Conservation (phyloP, 37 sponge, comb jelly and placozoan species). For the Geodia barretti region DNA sequence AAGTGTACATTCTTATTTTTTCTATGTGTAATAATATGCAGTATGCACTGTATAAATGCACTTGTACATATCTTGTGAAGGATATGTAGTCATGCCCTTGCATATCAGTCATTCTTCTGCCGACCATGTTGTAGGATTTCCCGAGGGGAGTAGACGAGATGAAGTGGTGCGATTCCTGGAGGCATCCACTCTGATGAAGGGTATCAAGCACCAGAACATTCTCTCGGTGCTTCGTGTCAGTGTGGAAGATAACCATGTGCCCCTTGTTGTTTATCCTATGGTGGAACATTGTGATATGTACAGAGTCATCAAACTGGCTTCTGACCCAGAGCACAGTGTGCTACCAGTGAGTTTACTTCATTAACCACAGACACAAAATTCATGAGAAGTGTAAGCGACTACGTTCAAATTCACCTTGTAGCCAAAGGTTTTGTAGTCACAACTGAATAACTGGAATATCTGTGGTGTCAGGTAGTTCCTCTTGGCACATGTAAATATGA, state of each 20-base stretch:
- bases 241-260: constrained; percentile 69
- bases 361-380: no score
- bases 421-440: no score
- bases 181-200: constrained; percentile 49
- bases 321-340: background rate
- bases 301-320: constrained; percentile 1
- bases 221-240: constrained; percentile 52
- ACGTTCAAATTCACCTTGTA: no score
- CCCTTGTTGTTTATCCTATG: constrained; percentile 67
- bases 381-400: no score
- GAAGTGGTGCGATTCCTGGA: constrained; percentile 72
- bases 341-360: background rate
- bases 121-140: constrained; percentile 18
- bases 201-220: constrained; percentile 63
- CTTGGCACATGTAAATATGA: no score
- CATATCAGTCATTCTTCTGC: no score
- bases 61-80: no score
- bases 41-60: no score
- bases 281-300: constrained; percentile 68
- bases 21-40: no score
- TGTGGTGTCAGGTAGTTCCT: no score
- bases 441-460: no score
- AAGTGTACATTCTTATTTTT: constrained; percentile 33
- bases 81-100: no score
- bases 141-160: constrained; percentile 34